These are phyloP conservation scores for Pituophis catenifer DNA, from an alignment of 2,113 vertebrate genomes.

Conservation along the genomic window DNA sequence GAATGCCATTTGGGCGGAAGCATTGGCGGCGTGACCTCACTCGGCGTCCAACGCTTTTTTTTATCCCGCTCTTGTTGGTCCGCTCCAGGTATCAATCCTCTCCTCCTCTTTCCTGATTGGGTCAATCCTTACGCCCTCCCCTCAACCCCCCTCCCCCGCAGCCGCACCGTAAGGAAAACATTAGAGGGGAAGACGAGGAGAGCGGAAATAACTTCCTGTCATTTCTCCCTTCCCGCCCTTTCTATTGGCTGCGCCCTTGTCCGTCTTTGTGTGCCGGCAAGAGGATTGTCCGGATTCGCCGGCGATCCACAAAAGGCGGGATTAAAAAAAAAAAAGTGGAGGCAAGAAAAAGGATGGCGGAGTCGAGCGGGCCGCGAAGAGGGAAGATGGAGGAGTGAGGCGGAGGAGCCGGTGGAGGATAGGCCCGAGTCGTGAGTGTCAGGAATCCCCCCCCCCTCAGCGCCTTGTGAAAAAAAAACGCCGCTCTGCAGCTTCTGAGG, in stretches of 20 bases:
- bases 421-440: neutral
- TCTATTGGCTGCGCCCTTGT: neutral
- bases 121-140: neutral
- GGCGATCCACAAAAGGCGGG: neutral
- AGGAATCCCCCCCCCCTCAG: neutral
- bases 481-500: neutral
- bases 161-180: neutral
- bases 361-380: neutral
- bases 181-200: neutral
- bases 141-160: rapidly evolving
- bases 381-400: neutral
- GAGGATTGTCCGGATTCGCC: neutral
- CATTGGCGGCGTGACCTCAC: neutral
- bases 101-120: neutral
- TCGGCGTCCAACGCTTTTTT: neutral
- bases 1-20: neutral
- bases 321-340: neutral
- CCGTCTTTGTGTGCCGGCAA: neutral
- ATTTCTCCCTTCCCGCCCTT: neutral
- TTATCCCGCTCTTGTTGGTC: rapidly evolving
- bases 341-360: neutral
- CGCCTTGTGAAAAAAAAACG: neutral
- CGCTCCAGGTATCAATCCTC: rapidly evolving
- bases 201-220: neutral
- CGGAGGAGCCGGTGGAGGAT: neutral